These are phyloP conservation scores for Idaea straminata DNA, from an alignment of 2,888 invertebrate genomes.

Conservation along the genomic window DNA sequence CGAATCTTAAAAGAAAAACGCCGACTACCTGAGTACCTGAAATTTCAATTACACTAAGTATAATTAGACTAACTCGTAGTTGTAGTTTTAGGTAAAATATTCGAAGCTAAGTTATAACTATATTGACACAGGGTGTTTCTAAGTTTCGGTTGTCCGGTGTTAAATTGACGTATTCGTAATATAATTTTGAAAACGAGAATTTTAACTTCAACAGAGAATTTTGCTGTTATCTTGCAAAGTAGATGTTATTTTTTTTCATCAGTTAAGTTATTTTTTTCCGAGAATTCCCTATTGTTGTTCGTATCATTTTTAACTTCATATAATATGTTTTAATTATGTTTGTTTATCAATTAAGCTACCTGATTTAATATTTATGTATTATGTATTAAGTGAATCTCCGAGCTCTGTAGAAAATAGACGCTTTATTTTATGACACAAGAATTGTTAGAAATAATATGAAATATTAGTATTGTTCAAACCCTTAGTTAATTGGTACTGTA, in stretches of 20 bases:
- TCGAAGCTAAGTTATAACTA: conserved; percentile 58
- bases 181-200: neutral
- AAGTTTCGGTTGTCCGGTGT: conserved; percentile 43
- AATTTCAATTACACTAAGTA: conserved; percentile 75
- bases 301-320: neutral
- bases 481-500: neutral
- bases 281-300: neutral
- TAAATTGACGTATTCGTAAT: neutral
- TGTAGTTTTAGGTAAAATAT: conserved; percentile 67
- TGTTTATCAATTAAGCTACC: neutral
- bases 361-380: neutral
- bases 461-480: neutral
- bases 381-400: neutral
- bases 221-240: conserved; percentile 54
- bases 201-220: conserved; percentile 38
- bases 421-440: neutral
- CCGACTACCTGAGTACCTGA: conserved; percentile 74
- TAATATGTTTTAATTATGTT: neutral
- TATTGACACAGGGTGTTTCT: conserved; percentile 65
- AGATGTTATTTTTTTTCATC: neutral
- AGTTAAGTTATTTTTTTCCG: neutral
- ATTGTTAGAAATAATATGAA: neutral
- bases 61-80: conserved; percentile 53
- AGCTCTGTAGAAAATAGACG: neutral
- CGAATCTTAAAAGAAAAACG: conserved; percentile 45